Base-by-base conservation (phyloP, 1,140 invertebrate species). In the Calephelis nemesis region DNA sequence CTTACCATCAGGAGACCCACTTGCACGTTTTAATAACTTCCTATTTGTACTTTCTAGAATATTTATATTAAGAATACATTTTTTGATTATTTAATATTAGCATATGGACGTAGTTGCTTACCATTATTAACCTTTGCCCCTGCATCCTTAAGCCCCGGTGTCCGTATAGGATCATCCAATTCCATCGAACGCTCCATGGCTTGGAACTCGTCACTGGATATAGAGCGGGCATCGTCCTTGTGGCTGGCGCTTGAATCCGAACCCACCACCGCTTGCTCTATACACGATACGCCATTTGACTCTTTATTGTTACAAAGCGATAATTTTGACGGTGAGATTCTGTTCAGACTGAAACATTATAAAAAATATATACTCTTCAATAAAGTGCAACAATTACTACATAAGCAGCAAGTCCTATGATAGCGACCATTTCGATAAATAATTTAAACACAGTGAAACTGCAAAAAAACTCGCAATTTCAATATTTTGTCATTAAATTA, bases 271-370 rank as follows among this genome's bases (percentile, higher is more conserved):
- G 79, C 78, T 68, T 77, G 76, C 47, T 90, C 85, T 62, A 83
- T 39, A 3, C 80, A 78, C n/a, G 79, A 65, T 4, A 77, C 11
- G 10, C 82, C 84, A 48, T 85, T 88, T 1, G 76, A 66, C 47
- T 90, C 88, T 70, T 91, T 90, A 10, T 82, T 68, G 70, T 85
- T 86, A 67, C 87, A 91, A 40, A 91, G 69, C 7, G 89, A 88
- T 7, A 91, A 72, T 68, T 91, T 91, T 39, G 87, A 90, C 39
- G 89, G 89, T 13, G 89, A 91, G 78, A 91, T 90, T 74, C 89
- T 82, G 65, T 91, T 91, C 68, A 91, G 71, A 70, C 89, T 91
- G 71, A 68, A 91, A 66, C 9, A 54, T 15, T 30, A 30, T 0
- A 30, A 30, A 30, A 30, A 30, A 4, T 30, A 30, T 30, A 4